Base-by-base conservation (phyloP, 1,140 invertebrate genomes). In the Drosophila guanche region DNA sequence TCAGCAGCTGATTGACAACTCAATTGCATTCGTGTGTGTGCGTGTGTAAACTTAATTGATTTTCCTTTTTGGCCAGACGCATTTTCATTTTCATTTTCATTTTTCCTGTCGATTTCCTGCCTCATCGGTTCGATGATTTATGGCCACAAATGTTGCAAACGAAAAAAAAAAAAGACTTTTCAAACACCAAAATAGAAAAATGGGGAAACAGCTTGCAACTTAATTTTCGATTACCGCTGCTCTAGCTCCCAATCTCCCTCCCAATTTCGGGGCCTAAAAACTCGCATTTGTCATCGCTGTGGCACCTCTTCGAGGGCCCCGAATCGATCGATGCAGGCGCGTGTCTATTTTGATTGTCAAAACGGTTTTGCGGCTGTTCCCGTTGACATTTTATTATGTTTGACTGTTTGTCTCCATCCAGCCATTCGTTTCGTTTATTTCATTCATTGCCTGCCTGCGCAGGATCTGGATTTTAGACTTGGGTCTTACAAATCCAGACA, bases 351-450 rank as follows among this genome's bases (percentile, higher is more conserved):
- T 65, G 79, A 72, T 68, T 84, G 79, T 84, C 79, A 76, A 76
- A 84, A 84, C 71, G 76, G 75, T 77, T 86, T 81, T 81, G 81
- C 81, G 80, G 80, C 80, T 67, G 79, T 84, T 86, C 42, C 43
- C 69, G 69, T 47, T 88, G 83, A 86, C 83, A 88, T 81, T 86
- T 86, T 86, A 86, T 86, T 86, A 86, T 86, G 83, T 86, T 81
- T 78, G 75, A 79, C 70, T 88, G 63, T 78, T 77, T 86, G 80
- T 85, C 73, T 68, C 41, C 27, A 42, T 22, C 50, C 56, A 37
- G 3, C 3, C 33, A 33, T 33, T 33, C 8, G 29, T 8, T 29
- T 29, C 29, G 3, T 33, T 33, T 8, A 10, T 33, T 33, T 27
- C 25, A 27, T 5, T 33, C 29, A 10, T 62, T 25, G 29, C 25